Percentiles rank a stretch among this genome's conserved stretches.
These are phyloP conservation scores for Monochamus alternatus DNA, from an alignment of 2,888 invertebrate genomes.

Conservation along the genomic window DNA sequence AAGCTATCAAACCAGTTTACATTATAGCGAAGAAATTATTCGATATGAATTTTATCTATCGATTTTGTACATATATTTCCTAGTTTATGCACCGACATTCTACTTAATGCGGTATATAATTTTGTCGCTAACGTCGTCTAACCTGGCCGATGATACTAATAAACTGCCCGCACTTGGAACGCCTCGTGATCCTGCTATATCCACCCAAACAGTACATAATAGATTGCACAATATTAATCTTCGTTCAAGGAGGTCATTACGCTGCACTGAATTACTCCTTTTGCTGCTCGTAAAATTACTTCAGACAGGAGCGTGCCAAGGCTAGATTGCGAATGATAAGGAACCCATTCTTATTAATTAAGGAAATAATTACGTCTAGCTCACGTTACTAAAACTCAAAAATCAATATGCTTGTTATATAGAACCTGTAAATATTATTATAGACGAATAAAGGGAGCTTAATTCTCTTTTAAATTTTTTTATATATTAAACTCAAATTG, in stretches of 20 bases:
- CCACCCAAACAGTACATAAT: constrained; percentile 12
- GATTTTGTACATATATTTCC: no score
- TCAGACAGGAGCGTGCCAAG: background rate
- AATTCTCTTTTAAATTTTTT: no score
- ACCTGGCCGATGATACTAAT: constrained; percentile 1
- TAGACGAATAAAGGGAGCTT: no score
- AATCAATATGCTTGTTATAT: no score
- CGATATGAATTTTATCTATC: no score
- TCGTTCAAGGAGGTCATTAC: constrained; percentile 6
- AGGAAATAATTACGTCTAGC: background rate
- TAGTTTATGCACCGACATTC: background rate
- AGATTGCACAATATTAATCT: constrained; percentile 9
- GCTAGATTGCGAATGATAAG: constrained; percentile 1
- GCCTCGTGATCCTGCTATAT: background rate
- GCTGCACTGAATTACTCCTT: constrained; percentile 11
- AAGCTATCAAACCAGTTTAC: no score
- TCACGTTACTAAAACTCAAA: no score
- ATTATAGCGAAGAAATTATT: no score
- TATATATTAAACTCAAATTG: no score
- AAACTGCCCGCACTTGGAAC: background rate
- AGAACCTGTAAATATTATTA: no score
- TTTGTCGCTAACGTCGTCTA: background rate
- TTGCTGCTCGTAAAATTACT: background rate
- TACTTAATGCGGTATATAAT: background rate
- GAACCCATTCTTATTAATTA: background rate